These are phyloP conservation scores for Thunnus maccoyii DNA, from an alignment of 2,113 vertebrate species.

Conservation along the genomic window DNA sequence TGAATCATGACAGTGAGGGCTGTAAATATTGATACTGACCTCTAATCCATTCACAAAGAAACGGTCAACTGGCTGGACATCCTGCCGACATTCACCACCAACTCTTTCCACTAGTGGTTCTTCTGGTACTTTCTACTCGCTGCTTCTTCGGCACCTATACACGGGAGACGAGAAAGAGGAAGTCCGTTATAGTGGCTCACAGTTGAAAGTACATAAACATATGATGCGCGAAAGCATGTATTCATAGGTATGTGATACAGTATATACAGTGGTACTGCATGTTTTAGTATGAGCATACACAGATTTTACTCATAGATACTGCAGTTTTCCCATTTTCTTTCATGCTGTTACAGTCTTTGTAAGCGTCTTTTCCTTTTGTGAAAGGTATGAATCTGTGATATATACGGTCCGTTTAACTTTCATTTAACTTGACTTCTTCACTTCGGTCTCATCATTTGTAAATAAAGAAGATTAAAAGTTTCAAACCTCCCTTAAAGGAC, in stretches of 20 bases:
- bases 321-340: too few species aligned
- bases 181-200: not conserved
- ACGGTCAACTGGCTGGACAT: slow-evolving; percentile 65
- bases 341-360: too few species aligned
- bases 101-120: slow-evolving; percentile 26
- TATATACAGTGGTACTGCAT: too few species aligned
- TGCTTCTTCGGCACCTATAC: slow-evolving; percentile 57
- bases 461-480: too few species aligned
- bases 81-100: slow-evolving; percentile 22
- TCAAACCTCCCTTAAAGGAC: too few species aligned
- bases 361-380: not conserved
- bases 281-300: not conserved
- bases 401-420: not conserved
- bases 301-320: too few species aligned
- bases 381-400: not conserved
- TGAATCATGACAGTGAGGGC: not conserved
- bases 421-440: not conserved
- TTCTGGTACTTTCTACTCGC: slow-evolving; percentile 13
- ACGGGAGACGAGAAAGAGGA: not conserved
- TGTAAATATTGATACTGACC: slow-evolving; percentile 71
- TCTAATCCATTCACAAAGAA: slow-evolving; percentile 80
- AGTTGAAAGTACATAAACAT: not conserved
- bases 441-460: too few species aligned
- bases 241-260: not conserved
- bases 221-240: not conserved